Evolutionary conservation across 1,140 invertebrate genomes (phyloP), one percentile per base, ranked within the genome.

Genomic region (Apis dorsata): DNA sequence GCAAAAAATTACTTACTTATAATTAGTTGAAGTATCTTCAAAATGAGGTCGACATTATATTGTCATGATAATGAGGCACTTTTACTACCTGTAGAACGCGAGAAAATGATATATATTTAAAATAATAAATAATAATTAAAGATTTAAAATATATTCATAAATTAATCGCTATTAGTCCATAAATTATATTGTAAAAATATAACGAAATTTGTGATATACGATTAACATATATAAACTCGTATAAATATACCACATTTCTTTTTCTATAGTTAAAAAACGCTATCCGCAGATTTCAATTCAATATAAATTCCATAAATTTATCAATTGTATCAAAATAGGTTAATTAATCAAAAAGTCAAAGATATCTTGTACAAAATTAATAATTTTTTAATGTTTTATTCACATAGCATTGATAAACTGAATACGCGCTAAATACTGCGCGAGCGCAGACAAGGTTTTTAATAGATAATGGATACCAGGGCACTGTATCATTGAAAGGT

Each of bases 401-500:
- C 79, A 19, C 34, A 44, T 68, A 69, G 69, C 17, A 53, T 76
- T 19, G 24, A n/a, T 59, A 59, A 28, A 53, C 53, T 21, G 28
- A 77, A 69, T 77, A 44, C 55, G 75, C 80, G 59, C 51, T 44
- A 79, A 72, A 79, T 17, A 66, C 75, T 79, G 81, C 81, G 76
- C 81, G 21, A 24, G 81, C 90, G 83, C 75, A 69, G 68, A 65
- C 76, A 55, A 82, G 83, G 79, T 87, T 85, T 85, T 62, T 34
- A 12, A 17, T 13, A 17, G 17, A 44, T 44, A 55, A 59, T 49
- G 72, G 63, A 81, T 57, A 55, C 59, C 34, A 21, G 28, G 17
- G 21, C 19, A 72, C 78, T n/a, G 77, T 49, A 80, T 74, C 74
- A 63, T 73, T 60, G 21, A 63, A 57, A 73, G 17, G 68, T 75